Conservation (phyloP, 2,888 invertebrate genomes). For the Acleris literana region DNA sequence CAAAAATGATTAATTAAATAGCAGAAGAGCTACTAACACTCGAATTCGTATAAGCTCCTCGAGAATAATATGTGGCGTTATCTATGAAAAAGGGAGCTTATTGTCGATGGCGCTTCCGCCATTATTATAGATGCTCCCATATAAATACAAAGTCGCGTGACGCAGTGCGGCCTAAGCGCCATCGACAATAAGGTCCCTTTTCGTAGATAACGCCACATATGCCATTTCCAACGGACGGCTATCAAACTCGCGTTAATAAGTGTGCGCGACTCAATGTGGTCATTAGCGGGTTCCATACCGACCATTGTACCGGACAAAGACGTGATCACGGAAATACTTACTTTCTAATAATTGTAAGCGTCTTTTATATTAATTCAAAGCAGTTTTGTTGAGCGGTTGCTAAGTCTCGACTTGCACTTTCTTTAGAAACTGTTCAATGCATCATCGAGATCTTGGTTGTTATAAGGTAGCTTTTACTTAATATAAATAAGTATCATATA, state of each 20-base stretch:
- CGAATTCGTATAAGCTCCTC: too few relatives aligned
- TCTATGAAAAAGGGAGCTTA: too few relatives aligned
- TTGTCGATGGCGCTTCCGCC: too few relatives aligned
- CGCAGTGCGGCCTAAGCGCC: too few relatives aligned
- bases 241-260: background rate
- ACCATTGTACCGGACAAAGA: slow-evolving; percentile 19
- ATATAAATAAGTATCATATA: too few relatives aligned
- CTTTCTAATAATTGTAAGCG: slow-evolving; percentile 30
- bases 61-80: too few relatives aligned
- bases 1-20: too few relatives aligned
- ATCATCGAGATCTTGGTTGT: background rate
- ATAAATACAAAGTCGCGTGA: too few relatives aligned
- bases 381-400: slow-evolving; percentile 44
- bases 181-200: too few relatives aligned
- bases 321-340: slow-evolving; percentile 20
- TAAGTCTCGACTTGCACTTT: slow-evolving; percentile 54
- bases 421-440: slow-evolving; percentile 30
- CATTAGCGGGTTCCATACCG: slow-evolving; percentile 15
- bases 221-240: background rate
- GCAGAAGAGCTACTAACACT: too few relatives aligned
- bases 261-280: slow-evolving; percentile 6
- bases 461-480: background rate
- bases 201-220: too few relatives aligned
- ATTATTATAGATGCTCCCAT: too few relatives aligned
- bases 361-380: slow-evolving; percentile 42